Evolutionary conservation across 2,113 vertebrate species (phyloP), one percentile per base, ranked within the genome.

Genomic region (Anseranas semipalmata): DNA sequence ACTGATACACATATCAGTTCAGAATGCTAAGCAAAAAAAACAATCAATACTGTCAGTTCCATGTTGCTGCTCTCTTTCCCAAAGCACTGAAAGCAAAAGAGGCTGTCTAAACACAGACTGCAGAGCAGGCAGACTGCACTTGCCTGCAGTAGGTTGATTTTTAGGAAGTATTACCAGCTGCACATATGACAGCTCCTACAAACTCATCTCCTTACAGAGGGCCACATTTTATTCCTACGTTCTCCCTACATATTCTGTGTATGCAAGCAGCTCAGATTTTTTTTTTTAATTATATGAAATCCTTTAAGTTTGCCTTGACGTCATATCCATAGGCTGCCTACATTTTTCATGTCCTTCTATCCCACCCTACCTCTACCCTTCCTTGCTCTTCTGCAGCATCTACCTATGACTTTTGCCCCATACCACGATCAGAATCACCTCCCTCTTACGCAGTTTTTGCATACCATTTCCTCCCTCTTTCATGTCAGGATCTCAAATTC

Each of bases 1-100:
- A 21, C 25, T 8, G 13, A 9, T 7, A 52, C 0, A 1, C 15
- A 3, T 30, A 65, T 11, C 32, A 33, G n/a, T 59, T 77, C 37
- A 59, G 15, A 89, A 70, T 3, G 10, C 41, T 46, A 21, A 5
- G 5, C 90, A 8, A 66, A 63, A 91, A 78, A 68, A 89, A 11
- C 0, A 2, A 85, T 28, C 65, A 35, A 30, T n/a, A 37, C 24
- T n/a, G 25, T 68, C 25, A 88, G 43, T 33, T 62, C n/a, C 46
- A 56, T 5, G 14, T 5, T 70, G 79, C 48, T 80, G 43, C 56
- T 80, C 10, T 17, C 81, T 77, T 74, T 70, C 41, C 41, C 39
- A 85, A 1, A 58, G 63, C 35, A 76, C 6, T 17, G 78, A 53
- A 89, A 91, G 28, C 30, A 63, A 62, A 65, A 65, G 50, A 7